These are phyloP conservation scores for Acanthosepion esculentum DNA, from an alignment of 2,888 invertebrate species.

Conservation along the genomic window DNA sequence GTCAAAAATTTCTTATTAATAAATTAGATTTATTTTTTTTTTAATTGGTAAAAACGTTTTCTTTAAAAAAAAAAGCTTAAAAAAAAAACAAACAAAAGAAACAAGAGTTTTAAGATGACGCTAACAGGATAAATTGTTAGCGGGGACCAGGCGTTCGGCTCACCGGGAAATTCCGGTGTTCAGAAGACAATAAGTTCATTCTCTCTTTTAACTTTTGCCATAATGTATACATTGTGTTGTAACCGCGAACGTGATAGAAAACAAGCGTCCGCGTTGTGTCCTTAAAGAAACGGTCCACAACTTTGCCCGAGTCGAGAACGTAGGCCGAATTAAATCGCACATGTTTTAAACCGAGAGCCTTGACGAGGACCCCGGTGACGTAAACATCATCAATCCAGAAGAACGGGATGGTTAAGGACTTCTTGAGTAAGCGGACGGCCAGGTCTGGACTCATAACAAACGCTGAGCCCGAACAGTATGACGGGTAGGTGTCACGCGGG, in stretches of 20 bases:
- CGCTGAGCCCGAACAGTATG: slow-evolving; percentile 76
- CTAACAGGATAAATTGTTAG: background rate
- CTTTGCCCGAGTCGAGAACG: slow-evolving; percentile 65
- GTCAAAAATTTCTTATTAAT: no score
- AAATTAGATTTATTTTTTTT: no score
- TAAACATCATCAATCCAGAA: slow-evolving; percentile 96
- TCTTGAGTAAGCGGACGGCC: slow-evolving; percentile 79
- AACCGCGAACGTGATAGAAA: slow-evolving; percentile 71
- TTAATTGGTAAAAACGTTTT: no score
- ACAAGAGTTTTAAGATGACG: background rate
- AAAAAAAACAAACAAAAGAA: no score
- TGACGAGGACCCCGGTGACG: slow-evolving; percentile 85
- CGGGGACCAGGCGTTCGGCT: slow-evolving; percentile 35
- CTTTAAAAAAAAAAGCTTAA: no score
- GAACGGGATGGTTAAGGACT: slow-evolving; percentile 81
- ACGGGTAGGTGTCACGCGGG: slow-evolving; percentile 72
- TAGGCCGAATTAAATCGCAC: slow-evolving; percentile 69
- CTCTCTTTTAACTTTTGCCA: slow-evolving; percentile 63
- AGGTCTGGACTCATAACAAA: slow-evolving; percentile 80
- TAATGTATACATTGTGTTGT: slow-evolving; percentile 65
- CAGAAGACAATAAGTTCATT: slow-evolving; percentile 41
- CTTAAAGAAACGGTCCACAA: slow-evolving; percentile 64
- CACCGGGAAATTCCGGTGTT: background rate
- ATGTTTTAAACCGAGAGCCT: slow-evolving; percentile 64
- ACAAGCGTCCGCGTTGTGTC: slow-evolving; percentile 63